Evolutionary conservation across 92 coral and sea anemone genomes (phyloP).

Genomic region (Palythoa heliodiscus): DNA sequence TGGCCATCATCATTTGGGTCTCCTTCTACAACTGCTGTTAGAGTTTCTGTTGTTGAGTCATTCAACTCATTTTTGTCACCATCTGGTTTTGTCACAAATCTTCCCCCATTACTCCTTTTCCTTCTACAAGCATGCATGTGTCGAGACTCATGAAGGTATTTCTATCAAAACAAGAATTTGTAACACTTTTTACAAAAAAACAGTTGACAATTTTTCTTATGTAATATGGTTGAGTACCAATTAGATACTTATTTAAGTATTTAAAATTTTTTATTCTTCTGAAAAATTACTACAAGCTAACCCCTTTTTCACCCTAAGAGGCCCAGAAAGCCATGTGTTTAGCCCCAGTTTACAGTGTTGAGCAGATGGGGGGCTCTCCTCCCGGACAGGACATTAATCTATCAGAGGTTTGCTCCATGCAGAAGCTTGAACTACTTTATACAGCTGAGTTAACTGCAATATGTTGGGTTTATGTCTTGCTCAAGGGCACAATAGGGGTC

Average conservation of each 20-base stretch:
- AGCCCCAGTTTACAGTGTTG: too few species aligned
- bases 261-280: neutral
- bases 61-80: constrained; percentile 15
- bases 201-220: neutral
- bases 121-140: constrained; percentile 99
- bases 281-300: too few species aligned
- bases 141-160: constrained; percentile 98
- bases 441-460: neutral
- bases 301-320: too few species aligned
- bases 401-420: neutral
- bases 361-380: neutral
- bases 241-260: neutral
- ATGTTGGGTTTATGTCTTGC: neutral
- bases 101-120: constrained; percentile 93
- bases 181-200: too few species aligned
- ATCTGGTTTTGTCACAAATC: constrained; percentile 90
- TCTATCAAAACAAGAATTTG: constrained; percentile 46
- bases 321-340: too few species aligned
- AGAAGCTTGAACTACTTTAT: neutral
- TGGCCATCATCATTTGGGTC: constrained; percentile 32
- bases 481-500: neutral
- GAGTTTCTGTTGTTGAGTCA: constrained; percentile 15
- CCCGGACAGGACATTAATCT: neutral
- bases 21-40: constrained; percentile 23
- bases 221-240: neutral